Conservation (phyloP, 2,113 vertebrate genomes). For the Ammodramus savannarum region DNA sequence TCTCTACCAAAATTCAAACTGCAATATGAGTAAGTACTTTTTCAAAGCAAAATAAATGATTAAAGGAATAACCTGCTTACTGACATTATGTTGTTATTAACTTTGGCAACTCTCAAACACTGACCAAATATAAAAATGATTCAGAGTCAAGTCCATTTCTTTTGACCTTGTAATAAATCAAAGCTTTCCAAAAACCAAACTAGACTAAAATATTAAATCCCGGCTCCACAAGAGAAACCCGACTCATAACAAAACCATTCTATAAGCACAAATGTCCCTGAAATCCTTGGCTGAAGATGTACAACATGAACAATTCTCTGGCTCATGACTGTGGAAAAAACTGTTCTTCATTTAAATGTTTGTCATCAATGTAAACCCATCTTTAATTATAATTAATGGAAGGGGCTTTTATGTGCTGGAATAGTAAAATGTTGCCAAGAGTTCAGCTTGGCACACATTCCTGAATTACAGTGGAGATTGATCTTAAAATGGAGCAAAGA, state of each 20-base stretch:
- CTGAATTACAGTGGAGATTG: background rate
- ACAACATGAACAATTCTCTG: conserved; percentile 31
- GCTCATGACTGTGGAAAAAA: conserved; percentile 32
- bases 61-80: background rate
- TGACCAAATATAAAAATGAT: background rate
- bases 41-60: background rate
- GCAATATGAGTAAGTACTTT: background rate
- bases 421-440: background rate
- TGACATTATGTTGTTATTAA: background rate
- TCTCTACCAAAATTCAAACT: background rate
- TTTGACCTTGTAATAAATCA: conserved; percentile 44
- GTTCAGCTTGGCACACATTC: background rate
- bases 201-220: conserved; percentile 38
- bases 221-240: background rate
- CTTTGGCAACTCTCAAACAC: background rate
- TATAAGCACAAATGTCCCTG: conserved; percentile 20
- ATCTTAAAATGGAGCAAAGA: conserved; percentile 10
- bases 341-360: conserved; percentile 16
- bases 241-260: background rate
- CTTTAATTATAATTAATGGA: conserved; percentile 35
- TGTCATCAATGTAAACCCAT: conserved; percentile 46
- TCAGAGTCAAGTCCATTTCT: background rate
- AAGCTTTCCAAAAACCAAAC: conserved; percentile 15
- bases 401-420: conserved; percentile 3
- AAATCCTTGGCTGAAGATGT: conserved; percentile 47